These are phyloP conservation scores for Heliconius cydno DNA, from an alignment of 2,888 invertebrate genomes.

Conservation along the genomic window DNA sequence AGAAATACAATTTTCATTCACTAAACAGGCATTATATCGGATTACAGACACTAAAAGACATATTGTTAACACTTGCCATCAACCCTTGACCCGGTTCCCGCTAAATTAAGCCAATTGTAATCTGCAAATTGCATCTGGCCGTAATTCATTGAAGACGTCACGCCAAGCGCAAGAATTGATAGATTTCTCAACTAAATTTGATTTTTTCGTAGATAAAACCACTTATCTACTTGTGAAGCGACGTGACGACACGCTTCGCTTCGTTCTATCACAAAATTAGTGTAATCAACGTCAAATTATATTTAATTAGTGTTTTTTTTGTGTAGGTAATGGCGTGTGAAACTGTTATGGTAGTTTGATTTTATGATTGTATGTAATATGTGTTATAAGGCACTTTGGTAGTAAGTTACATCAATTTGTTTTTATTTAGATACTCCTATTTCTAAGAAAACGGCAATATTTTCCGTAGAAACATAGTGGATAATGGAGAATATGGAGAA, in stretches of 20 bases:
- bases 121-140: slow-evolving; percentile 46
- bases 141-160: slow-evolving; percentile 43
- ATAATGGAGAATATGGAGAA: too few relatives aligned
- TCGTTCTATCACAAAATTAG: not conserved
- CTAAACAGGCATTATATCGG: not conserved
- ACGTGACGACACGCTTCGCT: slow-evolving; percentile 15
- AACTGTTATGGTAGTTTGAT: not conserved
- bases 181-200: slow-evolving; percentile 23
- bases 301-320: slow-evolving; percentile 5
- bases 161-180: slow-evolving; percentile 29
- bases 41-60: slow-evolving; percentile 31
- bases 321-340: slow-evolving; percentile 5
- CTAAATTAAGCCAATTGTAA: slow-evolving; percentile 47
- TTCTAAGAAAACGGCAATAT: too few relatives aligned
- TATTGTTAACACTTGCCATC: slow-evolving; percentile 39
- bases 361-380: not conserved
- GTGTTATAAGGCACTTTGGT: not conserved
- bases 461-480: too few relatives aligned
- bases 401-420: too few relatives aligned
- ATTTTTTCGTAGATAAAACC: slow-evolving; percentile 9
- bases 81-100: slow-evolving; percentile 47
- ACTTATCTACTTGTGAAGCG: not conserved
- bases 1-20: too few relatives aligned
- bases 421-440: too few relatives aligned
- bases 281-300: not conserved